Conservation (phyloP, 1,140 invertebrate species). For the Limonius californicus region DNA sequence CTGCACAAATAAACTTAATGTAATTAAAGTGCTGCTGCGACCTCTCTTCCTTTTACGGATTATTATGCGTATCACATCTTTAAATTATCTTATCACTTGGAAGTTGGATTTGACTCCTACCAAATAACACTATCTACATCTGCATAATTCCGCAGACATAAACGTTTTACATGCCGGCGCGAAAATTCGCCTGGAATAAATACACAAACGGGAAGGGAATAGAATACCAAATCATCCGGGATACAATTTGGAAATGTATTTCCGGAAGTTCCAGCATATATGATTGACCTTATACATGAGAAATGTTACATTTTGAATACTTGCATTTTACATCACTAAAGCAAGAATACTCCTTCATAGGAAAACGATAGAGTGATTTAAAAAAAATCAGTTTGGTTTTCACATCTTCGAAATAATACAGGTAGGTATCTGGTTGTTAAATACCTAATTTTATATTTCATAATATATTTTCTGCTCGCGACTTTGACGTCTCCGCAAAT, state of each 20-base stretch:
- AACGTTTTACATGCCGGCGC: background rate
- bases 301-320: background rate
- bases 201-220: background rate
- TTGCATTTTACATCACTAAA: no score
- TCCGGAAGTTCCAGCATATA: background rate
- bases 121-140: background rate
- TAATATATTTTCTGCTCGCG: no score
- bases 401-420: no score
- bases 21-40: conserved; percentile 1
- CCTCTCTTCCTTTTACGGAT: conserved; percentile 3
- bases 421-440: no score
- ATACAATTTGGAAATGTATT: background rate
- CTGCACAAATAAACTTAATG: conserved; percentile 8
- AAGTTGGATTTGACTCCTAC: background rate
- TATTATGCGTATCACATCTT: conserved; percentile 14
- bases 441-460: no score
- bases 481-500: no score
- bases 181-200: conserved; percentile 6
- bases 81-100: conserved; percentile 4
- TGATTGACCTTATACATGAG: background rate
- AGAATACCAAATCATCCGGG: background rate
- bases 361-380: no score
- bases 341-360: no score
- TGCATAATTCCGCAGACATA: background rate
- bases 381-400: no score